Conservation (phyloP, 2,113 vertebrate genomes). For the Quiscalus mexicanus region DNA sequence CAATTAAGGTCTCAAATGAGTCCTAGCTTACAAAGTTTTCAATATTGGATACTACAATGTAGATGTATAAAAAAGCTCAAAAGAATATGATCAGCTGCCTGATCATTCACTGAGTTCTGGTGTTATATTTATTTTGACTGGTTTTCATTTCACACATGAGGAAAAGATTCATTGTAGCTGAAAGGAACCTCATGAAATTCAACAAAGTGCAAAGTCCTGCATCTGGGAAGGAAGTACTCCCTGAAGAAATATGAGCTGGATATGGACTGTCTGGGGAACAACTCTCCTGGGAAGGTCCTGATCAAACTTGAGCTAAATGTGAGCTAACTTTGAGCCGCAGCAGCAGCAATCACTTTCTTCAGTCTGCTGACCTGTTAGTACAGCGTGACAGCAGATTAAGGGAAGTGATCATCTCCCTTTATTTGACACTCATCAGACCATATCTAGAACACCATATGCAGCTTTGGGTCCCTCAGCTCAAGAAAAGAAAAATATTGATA, state of each 20-base stretch:
- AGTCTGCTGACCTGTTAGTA: background rate
- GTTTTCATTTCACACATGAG: background rate
- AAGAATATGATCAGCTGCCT: background rate
- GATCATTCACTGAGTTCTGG: background rate
- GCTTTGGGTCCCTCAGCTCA: background rate
- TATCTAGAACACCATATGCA: background rate
- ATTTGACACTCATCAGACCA: background rate
- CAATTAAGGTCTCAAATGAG: background rate
- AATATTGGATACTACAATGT: background rate
- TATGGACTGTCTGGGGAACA: background rate
- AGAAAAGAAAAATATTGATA: background rate
- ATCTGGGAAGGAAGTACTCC: background rate
- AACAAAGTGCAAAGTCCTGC: background rate
- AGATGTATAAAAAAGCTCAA: background rate
- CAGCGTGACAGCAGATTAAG: background rate
- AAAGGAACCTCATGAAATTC: background rate
- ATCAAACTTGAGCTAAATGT: background rate
- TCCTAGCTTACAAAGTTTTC: background rate
- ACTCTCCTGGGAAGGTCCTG: background rate
- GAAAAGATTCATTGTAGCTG: background rate
- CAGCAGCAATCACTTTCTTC: background rate
- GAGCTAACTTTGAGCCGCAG: background rate
- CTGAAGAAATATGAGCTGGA: background rate
- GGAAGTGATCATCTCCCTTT: background rate
- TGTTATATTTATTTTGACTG: background rate